A percentile compares a stretch with the other conserved stretches of the same genome.
Conservation (phyloP, 2,888 invertebrate species). For the Morpho helenor region DNA sequence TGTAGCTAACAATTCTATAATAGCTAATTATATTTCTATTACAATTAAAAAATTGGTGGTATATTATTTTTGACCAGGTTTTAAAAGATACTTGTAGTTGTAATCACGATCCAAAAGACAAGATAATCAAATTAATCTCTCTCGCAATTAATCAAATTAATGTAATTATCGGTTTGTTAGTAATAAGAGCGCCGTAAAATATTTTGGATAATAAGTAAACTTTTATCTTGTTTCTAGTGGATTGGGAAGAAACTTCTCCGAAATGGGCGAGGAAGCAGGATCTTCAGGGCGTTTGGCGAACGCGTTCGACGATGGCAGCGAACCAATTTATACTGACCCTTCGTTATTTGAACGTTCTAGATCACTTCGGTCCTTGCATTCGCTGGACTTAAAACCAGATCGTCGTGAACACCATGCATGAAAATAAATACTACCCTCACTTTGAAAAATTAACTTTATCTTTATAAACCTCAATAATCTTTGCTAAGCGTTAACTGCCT, state of each 20-base stretch:
- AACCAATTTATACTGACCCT: constrained; percentile 95
- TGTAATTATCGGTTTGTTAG: no score
- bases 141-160: no score
- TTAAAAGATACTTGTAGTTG: no score
- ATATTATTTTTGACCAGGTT: no score
- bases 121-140: no score
- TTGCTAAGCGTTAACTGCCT: constrained; percentile 40
- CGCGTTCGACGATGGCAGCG: constrained; percentile 92
- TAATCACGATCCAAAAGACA: no score
- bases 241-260: constrained; percentile 62
- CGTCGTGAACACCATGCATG: constrained; percentile 64
- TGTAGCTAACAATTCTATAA: no score
- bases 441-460: constrained; percentile 19
- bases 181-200: no score
- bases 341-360: constrained; percentile 92
- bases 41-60: no score
- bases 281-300: constrained; percentile 69
- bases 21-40: no score
- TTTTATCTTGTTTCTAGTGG: constrained; percentile 47
- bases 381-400: constrained; percentile 77
- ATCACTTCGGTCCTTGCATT: constrained; percentile 83
- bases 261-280: constrained; percentile 67
- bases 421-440: constrained; percentile 27
- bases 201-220: not conserved
- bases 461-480: constrained; percentile 5